Evolutionary conservation across 1,140 invertebrate species (phyloP), one percentile per base, ranked within the genome.

Genomic region (Hypothenemus hampei): DNA sequence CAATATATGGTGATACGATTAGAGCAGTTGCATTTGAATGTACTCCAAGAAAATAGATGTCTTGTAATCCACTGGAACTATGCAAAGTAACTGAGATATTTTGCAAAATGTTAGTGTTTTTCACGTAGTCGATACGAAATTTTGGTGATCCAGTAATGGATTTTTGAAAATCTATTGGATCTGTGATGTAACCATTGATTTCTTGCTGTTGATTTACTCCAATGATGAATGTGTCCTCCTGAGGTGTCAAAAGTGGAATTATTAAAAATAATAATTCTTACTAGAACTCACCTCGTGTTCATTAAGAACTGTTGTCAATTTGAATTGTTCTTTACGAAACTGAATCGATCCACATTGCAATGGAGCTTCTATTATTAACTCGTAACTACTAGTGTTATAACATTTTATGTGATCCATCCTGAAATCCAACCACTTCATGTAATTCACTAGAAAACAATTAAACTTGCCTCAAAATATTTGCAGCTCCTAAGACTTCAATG

Each of bases 141-240:
- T 63, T 58, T 13, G 69, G 65, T 33, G 60, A 63, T 39, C 68
- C 69, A 55, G 57, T 69, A 11, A 69, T 37, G 3, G 69, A 71
- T 50, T 62, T 65, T 33, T 48, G 52, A 36, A 64, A 71, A 50
- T 69, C 69, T 8, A 69, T 57, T 0, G 65, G 65, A 53, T 71
- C 68, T 2, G 61, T 68, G 6, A 64, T 56, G 33, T 62, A 69
- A 18, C 58, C 56, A 35, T 61, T 22, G 18, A 71, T 62, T 33
- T 63, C 52, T 16, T 64, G 48, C 3, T 59, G 45, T 11, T 59
- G 20, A 39, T 61, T 61, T 7, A 65, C 51, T 5, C 64, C 64
- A 46, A 69, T 65, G 2, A 71, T 47, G 10, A 69, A 60, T 1
- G 65, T 67, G 37, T 69, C 63, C 10, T 66, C 62, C 65, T 69